These are phyloP conservation scores for Hypotaenidia okinawae DNA, from an alignment of 2,797 vertebrate genomes.

Conservation along the genomic window DNA sequence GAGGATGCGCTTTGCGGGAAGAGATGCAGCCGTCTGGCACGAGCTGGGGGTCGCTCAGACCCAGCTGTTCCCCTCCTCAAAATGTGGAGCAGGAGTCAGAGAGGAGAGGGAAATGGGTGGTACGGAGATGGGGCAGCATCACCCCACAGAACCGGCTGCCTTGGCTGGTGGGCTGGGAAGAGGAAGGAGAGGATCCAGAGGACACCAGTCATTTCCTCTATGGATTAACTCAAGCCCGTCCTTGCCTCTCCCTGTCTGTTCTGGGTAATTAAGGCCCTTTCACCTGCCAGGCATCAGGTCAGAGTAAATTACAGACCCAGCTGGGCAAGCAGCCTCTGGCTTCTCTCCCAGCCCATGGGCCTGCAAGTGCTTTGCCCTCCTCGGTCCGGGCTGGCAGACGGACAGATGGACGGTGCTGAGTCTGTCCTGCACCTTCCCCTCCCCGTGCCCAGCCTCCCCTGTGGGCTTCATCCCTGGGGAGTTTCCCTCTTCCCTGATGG, in stretches of 20 bases:
- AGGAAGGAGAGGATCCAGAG: neutral
- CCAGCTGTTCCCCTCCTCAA: neutral
- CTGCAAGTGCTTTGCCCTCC: fast-evolving
- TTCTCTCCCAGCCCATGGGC: neutral
- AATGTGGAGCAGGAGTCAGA: neutral
- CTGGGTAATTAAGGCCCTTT: neutral
- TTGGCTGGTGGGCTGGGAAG: neutral
- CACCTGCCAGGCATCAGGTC: neutral
- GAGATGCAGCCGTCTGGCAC: neutral
- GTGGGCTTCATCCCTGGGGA: neutral
- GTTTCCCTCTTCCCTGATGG: neutral
- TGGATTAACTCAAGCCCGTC: neutral
- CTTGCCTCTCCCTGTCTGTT: neutral
- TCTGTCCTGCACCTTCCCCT: neutral
- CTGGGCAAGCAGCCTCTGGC: neutral
- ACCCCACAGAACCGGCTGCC: fast-evolving
- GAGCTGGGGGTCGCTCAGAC: fast-evolving
- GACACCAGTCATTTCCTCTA: neutral
- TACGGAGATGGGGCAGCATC: neutral
- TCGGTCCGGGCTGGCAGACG: fast-evolving
- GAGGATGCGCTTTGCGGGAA: fast-evolving
- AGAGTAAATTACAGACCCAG: neutral
- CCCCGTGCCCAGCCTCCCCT: neutral
- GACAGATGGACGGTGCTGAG: neutral
- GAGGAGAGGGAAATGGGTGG: neutral